Conservation (phyloP, 2,888 invertebrate genomes). For the Reticulitermes lucifugus region DNA sequence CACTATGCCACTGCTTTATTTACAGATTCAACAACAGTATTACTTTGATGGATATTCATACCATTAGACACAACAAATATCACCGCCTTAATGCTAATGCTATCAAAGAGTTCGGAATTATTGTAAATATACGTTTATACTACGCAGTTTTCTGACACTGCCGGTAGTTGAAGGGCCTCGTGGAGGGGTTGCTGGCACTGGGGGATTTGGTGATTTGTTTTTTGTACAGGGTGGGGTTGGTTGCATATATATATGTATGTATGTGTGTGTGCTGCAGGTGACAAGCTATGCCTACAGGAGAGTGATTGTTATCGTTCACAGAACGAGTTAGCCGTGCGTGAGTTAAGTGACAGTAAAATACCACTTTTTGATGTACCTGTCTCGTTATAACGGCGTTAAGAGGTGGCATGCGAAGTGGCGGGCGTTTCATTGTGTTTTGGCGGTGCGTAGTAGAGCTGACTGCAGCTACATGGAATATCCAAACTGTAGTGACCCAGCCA, state of each 20-base stretch:
- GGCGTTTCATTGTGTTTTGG: constrained; percentile 20
- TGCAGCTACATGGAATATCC: constrained; percentile 6
- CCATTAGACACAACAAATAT: neutral
- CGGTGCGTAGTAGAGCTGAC: neutral
- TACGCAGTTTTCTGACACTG: neutral
- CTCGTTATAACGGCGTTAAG: neutral
- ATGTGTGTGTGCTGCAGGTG: constrained; percentile 12
- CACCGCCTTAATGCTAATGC: neutral
- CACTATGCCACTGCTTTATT: neutral
- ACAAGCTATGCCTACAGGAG: constrained; percentile 1
- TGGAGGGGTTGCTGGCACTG: neutral
- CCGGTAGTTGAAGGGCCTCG: neutral
- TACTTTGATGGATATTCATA: neutral
- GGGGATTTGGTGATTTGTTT: neutral
- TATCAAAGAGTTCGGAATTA: constrained; percentile 8
- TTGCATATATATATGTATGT: neutral
- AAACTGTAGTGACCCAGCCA: neutral
- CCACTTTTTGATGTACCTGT: constrained; percentile 2
- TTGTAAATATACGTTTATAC: neutral
- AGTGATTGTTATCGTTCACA: neutral
- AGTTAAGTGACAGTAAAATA: constrained; percentile 3
- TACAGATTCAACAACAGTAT: neutral
- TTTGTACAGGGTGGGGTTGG: neutral
- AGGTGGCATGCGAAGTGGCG: neutral
- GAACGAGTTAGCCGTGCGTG: neutral